Base-by-base conservation (phyloP, 1,140 invertebrate genomes). In the Diachasma alloeum region DNA sequence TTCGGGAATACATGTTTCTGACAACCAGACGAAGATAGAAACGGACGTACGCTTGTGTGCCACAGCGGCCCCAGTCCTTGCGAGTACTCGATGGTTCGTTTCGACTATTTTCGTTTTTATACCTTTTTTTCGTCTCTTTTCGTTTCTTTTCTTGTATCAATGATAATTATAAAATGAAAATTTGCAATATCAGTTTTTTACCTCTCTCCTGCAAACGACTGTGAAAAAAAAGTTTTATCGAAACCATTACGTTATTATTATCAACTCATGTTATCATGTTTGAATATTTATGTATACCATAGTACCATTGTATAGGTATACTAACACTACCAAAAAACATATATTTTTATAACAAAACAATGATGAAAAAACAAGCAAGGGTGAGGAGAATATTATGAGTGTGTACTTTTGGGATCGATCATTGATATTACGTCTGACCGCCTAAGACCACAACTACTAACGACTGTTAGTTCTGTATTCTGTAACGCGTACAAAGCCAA, bases 1-100 rank as follows among this genome's bases (percentile, higher is more conserved):
- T 81, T 78, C 71, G 77, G 83, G 78, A 81, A 78, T 83, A 80
- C 81, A 82, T 83, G 79, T 72, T 86, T 88, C 84, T 88, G 87
- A 89, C 86, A 84, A 83, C 81, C 82, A 83, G 83, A 86, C 83
- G 76, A 75, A 79, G 78, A 79, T 79, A 85, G 79, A 80, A 81
- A 85, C 84, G 82, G 82, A 85, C 82, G 79, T 83, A 87, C 84
- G 81, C 81, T 87, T 86, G 86, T 87, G 85, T 87, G 87, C 84
- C 83, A 87, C 85, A 87, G 86, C 86, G 83, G 85, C 84, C 86
- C 83, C 84, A 85, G 86, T 85, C 83, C 85, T 85, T 87, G 86
- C 84, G 85, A 87, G 82, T 90, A 88, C 86, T 90, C 88, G 86
- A 90, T 90, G 88, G 88, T 90, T 88, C 70, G 87, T 88, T 77